Evolutionary conservation across 2,797 vertebrate genomes (phyloP).

Genomic region (Hipposideros larvatus): DNA sequence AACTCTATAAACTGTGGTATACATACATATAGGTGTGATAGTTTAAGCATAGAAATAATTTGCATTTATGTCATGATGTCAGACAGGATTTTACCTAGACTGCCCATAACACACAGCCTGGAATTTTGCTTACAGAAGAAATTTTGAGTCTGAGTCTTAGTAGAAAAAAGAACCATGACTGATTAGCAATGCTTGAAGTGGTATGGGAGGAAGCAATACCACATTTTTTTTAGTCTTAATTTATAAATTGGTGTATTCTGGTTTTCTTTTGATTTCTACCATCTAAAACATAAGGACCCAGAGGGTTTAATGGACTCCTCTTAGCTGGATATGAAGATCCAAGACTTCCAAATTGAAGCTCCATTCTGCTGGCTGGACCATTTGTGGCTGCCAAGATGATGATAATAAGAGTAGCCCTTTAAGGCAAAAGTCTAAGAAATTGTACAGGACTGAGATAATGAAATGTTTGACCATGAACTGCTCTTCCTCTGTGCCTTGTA

Average conservation of each 20-base stretch:
- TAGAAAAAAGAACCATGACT: background rate
- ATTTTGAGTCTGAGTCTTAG: background rate
- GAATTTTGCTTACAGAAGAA: slow-evolving; percentile 25
- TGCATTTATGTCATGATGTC: slow-evolving; percentile 18
- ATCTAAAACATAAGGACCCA: background rate
- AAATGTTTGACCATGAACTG: background rate
- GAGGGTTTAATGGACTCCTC: background rate
- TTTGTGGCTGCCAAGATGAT: background rate
- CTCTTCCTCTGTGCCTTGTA: background rate
- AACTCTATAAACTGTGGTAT: background rate
- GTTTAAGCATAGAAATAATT: slow-evolving; percentile 33
- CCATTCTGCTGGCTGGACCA: background rate
- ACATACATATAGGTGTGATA: background rate
- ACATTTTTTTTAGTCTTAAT: slow-evolving; percentile 62
- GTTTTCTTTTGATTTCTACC: slow-evolving; percentile 51
- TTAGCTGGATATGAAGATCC: background rate
- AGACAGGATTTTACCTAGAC: slow-evolving; percentile 24
- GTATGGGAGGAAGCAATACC: slow-evolving; percentile 28
- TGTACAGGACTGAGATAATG: background rate
- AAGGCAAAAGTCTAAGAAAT: background rate
- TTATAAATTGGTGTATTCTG: slow-evolving; percentile 29
- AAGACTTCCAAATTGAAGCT: background rate
- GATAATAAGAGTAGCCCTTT: background rate
- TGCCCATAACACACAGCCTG: background rate
- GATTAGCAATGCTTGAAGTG: slow-evolving; percentile 38